Evolutionary conservation across 2,797 vertebrate genomes (phyloP), one percentile per base, ranked within the genome.

Genomic region (Scarus forsteni): DNA sequence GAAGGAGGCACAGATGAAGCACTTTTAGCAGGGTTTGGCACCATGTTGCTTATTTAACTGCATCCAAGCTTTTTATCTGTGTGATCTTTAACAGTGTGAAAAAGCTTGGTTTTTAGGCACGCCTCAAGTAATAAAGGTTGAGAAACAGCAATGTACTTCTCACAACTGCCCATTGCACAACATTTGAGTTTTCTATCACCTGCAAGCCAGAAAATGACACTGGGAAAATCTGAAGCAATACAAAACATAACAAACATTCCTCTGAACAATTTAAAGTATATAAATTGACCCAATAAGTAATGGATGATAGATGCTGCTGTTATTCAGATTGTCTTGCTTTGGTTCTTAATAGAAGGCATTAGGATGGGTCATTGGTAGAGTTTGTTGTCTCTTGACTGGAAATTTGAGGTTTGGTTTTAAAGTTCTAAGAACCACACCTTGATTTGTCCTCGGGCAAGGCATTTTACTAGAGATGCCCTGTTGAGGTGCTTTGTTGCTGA

Each of bases 41-140:
- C 44, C 35, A 56, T 62, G 42, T 35, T 66, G 50, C 46, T 79
- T 51, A 50, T 70, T 73, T 45, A 59, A 80, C 54, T 44, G 49
- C 34, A 42, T 62, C 48, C 55, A 50, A 60, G 40, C 43, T 63
- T 58, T 64, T 51, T 69, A 69, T 35, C 36, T 56, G 49, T 66
- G 65, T 70, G 52, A 80, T 79, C 54, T 63, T 60, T 35, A 76
- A 72, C 58, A 60, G 68, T 49, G 46, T 38, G 5, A 64, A 76
- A 78, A 56, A 36, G 44, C 3, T 11, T 54, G 51, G 12, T 60
- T 65, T 74, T 74, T 36, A 58, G 60, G 16, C 60, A 66, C 54
- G 46, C 73, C 16, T 75, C 38, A 73, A 78, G 66, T 65, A 60
- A 60, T 52, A 51, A 63, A 54, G 39, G 50, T 80, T 85, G 60